These are phyloP conservation scores for Hapalemur alaotrensis DNA, from an alignment of 2,797 vertebrate species.

Conservation along the genomic window DNA sequence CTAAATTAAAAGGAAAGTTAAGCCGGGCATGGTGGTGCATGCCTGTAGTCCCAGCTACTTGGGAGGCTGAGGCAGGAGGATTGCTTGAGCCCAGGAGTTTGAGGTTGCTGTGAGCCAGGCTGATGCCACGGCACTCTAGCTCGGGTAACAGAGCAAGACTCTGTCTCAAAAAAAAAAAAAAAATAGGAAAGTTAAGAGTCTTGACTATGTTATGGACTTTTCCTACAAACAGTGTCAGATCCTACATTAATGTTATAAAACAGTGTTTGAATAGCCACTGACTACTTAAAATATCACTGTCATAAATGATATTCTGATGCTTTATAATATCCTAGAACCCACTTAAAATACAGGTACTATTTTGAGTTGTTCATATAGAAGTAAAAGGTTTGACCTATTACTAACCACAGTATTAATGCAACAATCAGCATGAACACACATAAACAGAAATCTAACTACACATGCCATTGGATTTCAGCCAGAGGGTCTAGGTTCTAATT, in stretches of 20 bases:
- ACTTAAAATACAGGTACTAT: not conserved
- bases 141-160: too few relatives aligned
- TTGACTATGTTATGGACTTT: not conserved
- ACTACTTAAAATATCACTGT: not conserved
- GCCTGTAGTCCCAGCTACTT: too few relatives aligned
- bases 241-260: not conserved
- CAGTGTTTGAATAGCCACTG: not conserved
- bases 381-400: not conserved
- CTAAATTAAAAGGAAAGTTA: constrained; percentile 32
- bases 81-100: too few relatives aligned
- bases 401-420: not conserved
- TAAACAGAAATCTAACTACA: constrained; percentile 16
- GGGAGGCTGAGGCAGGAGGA: too few relatives aligned
- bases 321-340: not conserved
- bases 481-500: not conserved
- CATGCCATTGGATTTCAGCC: not conserved
- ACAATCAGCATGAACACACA: not conserved
- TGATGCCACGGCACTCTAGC: too few relatives aligned
- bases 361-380: not conserved
- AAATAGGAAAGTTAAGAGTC: not conserved
- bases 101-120: too few relatives aligned
- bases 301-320: not conserved
- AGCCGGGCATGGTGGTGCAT: too few relatives aligned
- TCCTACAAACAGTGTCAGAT: not conserved
- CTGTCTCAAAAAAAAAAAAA: too few relatives aligned